These are phyloP conservation scores for Pelodiscus sinensis DNA, from an alignment of 2,113 vertebrate species.

Conservation along the genomic window DNA sequence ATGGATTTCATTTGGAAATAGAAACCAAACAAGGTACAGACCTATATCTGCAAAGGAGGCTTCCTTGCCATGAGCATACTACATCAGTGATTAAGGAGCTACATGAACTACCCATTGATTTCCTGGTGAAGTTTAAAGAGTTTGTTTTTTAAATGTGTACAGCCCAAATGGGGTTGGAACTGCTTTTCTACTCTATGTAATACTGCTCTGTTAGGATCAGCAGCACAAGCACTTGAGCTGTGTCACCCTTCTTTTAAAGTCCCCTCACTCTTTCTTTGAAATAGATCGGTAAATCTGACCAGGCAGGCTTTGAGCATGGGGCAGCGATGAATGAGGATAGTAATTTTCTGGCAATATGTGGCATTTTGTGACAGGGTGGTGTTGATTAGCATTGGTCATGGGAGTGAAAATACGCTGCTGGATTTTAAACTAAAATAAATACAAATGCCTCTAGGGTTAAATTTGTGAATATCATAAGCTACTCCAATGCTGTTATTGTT, in stretches of 20 bases:
- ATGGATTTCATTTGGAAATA: not conserved
- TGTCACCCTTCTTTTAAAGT: not conserved
- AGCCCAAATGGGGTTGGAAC: not conserved
- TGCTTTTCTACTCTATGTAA: accelerated
- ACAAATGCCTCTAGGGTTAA: not conserved
- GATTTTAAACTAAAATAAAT: not conserved
- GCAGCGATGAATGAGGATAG: not conserved
- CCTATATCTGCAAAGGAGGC: not conserved
- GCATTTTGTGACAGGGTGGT: not conserved
- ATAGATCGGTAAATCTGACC: not conserved
- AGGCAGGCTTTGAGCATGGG: not conserved
- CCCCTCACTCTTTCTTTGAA: not conserved
- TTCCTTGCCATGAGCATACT: not conserved
- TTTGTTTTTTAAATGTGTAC: not conserved
- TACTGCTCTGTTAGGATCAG: not conserved
- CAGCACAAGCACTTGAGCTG: not conserved
- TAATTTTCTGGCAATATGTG: too few species aligned
- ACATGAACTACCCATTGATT: not conserved
- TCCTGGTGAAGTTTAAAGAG: not conserved
- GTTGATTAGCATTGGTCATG: not conserved
- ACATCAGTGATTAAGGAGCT: not conserved
- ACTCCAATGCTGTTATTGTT: not conserved
- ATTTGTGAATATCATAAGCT: not conserved
- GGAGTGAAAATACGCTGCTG: not conserved
- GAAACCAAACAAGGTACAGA: not conserved